Conservation (phyloP, 2,888 invertebrate species). For the Dione juno region DNA sequence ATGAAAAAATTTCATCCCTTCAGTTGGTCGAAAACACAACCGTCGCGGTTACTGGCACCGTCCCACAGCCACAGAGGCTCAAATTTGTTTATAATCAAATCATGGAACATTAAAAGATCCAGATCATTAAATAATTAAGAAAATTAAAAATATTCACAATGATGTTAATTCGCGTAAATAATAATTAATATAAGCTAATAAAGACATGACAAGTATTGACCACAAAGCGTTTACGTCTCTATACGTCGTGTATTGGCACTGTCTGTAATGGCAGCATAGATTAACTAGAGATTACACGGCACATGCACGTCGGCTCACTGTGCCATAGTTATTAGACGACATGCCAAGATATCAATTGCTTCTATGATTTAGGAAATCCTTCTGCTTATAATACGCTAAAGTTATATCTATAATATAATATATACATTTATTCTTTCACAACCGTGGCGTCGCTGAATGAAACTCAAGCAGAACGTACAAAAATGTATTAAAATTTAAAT, state of each 20-base stretch:
- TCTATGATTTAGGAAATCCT: not conserved
- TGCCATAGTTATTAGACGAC: slow-evolving; percentile 25
- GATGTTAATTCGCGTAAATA: not conserved
- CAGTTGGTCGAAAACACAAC: too few relatives aligned
- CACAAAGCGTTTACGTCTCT: slow-evolving; percentile 20
- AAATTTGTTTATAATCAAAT: not conserved
- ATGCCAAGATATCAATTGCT: slow-evolving; percentile 29
- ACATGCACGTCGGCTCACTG: slow-evolving; percentile 26
- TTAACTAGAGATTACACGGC: slow-evolving; percentile 26
- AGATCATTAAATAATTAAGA: too few relatives aligned
- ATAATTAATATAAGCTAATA: not conserved
- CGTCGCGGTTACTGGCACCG: too few relatives aligned
- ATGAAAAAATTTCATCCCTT: too few relatives aligned
- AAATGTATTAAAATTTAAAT: too few relatives aligned
- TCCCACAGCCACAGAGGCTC: too few relatives aligned
- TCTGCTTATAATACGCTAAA: too few relatives aligned
- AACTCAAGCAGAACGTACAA: too few relatives aligned
- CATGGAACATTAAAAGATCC: too few relatives aligned
- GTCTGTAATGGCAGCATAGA: slow-evolving; percentile 32
- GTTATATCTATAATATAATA: too few relatives aligned
- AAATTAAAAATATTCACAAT: not conserved
- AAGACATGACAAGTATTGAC: slow-evolving; percentile 8
- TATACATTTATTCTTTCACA: too few relatives aligned
- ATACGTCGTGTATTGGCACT: slow-evolving; percentile 36
- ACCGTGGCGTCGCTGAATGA: too few relatives aligned